phyloP scores from a whole-genome alignment of 2,113 vertebrate species.

The Podarcis muralis region DNA sequence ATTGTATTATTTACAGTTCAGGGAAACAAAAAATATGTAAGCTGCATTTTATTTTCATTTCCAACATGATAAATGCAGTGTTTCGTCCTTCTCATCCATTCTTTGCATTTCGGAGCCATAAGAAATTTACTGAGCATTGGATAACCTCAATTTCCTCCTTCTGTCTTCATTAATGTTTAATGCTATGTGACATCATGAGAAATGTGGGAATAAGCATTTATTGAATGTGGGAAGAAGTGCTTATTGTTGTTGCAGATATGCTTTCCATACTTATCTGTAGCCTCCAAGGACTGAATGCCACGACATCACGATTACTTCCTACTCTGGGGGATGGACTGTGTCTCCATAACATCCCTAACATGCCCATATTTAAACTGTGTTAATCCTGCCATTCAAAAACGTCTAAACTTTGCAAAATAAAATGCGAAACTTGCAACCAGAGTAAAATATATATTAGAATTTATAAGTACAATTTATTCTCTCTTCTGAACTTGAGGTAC shows the following conservation, averaged over 20 bases:
- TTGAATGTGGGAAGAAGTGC: neutral
- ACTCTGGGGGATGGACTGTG: neutral
- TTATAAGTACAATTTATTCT: neutral
- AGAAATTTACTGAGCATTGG: neutral
- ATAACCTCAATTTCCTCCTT: neutral
- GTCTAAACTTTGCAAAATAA: neutral
- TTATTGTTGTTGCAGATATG: conserved; percentile 14
- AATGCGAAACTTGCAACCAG: neutral
- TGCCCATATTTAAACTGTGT: neutral
- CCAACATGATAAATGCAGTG: neutral
- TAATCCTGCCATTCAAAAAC: neutral
- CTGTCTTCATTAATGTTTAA: neutral
- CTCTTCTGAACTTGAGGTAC: neutral
- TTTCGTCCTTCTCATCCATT: neutral
- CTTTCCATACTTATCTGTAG: neutral
- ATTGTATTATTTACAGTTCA: neutral
- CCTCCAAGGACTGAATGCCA: conserved; percentile 12
- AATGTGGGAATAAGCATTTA: conserved; percentile 14
- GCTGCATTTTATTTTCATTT: neutral
- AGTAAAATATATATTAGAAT: neutral
- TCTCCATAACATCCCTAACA: neutral
- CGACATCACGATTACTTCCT: neutral
- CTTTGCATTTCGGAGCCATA: neutral
- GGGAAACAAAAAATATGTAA: neutral
- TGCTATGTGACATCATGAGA: conserved; percentile 21